phyloP scores from a whole-genome alignment of 2,888 invertebrate species.

The Calameuta filiformis region DNA sequence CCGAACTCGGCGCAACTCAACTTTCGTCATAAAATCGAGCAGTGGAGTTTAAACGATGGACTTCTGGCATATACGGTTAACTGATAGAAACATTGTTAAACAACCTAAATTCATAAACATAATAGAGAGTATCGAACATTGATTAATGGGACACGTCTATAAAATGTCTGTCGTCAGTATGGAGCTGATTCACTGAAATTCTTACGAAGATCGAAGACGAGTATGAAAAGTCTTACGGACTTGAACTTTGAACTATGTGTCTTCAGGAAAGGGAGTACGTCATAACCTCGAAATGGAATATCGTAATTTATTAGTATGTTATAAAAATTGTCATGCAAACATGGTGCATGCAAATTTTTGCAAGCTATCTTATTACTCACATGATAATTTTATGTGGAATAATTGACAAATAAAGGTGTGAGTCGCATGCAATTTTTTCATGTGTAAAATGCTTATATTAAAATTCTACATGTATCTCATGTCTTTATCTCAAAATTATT shows the following conservation, averaged over 20 bases:
- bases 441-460: neutral
- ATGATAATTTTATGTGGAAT: neutral
- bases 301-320: neutral
- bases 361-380: neutral
- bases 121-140: neutral
- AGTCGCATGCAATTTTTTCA: neutral
- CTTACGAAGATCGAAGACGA: neutral
- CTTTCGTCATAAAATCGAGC: neutral
- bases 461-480: neutral
- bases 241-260: neutral
- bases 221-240: neutral
- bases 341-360: neutral
- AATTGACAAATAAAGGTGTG: neutral
- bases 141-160: neutral
- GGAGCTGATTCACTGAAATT: neutral
- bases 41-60: neutral
- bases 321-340: neutral
- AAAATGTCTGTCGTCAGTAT: neutral
- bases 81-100: neutral
- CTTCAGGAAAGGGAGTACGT: neutral
- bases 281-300: neutral
- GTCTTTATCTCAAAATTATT: too few relatives aligned
- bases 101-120: neutral
- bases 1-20: neutral
- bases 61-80: neutral